These are phyloP conservation scores for Leptatherina wallacei DNA, from an alignment of 2,797 vertebrate genomes.

Conservation along the genomic window DNA sequence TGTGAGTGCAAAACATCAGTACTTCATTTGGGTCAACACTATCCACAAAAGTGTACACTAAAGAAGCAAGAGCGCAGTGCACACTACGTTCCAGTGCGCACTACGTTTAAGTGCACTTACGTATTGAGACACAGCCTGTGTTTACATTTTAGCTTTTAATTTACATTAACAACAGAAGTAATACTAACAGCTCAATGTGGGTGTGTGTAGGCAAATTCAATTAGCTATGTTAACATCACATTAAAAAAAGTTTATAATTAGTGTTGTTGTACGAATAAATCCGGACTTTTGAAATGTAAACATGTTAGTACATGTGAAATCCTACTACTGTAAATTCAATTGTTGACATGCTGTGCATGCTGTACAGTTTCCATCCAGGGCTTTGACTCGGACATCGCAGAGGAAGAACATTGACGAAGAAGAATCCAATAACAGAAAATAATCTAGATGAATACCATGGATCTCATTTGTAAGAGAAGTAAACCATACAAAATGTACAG, in stretches of 20 bases:
- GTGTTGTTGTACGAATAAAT: not conserved
- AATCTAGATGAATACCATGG: not conserved
- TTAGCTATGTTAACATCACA: not conserved
- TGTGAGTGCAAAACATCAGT: too few relatives aligned
- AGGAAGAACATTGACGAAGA: not conserved
- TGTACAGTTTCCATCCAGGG: not conserved
- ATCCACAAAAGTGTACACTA: too few relatives aligned
- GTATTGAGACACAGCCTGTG: too few relatives aligned
- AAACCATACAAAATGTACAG: not conserved
- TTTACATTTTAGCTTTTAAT: not conserved
- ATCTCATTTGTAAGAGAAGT: not conserved
- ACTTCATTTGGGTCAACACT: too few relatives aligned
- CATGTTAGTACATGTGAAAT: not conserved
- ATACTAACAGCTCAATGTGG: not conserved
- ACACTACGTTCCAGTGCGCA: too few relatives aligned
- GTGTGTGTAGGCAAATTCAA: not conserved
- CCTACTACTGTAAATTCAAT: not conserved
- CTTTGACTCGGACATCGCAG: not conserved
- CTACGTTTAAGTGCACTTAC: too few relatives aligned
- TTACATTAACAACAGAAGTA: not conserved
- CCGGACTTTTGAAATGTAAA: not conserved
- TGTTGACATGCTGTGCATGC: not conserved
- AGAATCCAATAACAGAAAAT: not conserved
- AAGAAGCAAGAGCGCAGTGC: too few relatives aligned
- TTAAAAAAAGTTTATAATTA: not conserved